Conservation (phyloP, 2,113 vertebrate genomes). For the Opisthocomus hoazin region DNA sequence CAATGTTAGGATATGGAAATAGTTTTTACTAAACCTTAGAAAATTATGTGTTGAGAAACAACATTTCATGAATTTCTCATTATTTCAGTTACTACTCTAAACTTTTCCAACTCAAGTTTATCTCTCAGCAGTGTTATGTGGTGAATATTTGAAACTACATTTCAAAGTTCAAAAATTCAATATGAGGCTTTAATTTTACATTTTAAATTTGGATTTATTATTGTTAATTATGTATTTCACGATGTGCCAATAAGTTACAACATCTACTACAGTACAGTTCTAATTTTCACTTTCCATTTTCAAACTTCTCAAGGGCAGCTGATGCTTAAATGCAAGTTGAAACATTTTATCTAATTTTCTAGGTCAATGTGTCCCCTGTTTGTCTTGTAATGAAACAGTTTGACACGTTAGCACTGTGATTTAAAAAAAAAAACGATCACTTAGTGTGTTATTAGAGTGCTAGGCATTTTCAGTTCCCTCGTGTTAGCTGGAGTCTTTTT, state of each 20-base stretch:
- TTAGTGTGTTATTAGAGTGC: not conserved
- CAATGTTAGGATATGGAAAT: not conserved
- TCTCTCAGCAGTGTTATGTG: not conserved
- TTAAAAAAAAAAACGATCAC: not conserved
- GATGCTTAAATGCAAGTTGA: not conserved
- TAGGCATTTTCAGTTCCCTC: not conserved
- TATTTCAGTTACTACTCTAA: not conserved
- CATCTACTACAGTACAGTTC: not conserved
- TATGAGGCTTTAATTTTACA: not conserved
- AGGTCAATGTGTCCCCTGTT: not conserved
- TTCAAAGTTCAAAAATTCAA: not conserved
- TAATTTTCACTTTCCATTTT: not conserved
- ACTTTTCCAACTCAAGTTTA: not conserved
- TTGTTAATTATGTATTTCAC: not conserved
- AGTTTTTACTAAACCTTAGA: not conserved
- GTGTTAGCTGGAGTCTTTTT: not conserved
- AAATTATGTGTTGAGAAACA: not conserved
- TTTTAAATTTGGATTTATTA: not conserved
- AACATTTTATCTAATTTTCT: slow-evolving; percentile 4
- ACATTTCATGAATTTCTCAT: not conserved
- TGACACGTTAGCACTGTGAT: not conserved
- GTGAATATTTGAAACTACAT: not conserved
- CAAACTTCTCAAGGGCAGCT: not conserved
- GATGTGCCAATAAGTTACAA: not conserved
- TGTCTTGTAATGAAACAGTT: not conserved